Conservation (phyloP, 2,797 vertebrate species). For the Xerus rutilus region DNA sequence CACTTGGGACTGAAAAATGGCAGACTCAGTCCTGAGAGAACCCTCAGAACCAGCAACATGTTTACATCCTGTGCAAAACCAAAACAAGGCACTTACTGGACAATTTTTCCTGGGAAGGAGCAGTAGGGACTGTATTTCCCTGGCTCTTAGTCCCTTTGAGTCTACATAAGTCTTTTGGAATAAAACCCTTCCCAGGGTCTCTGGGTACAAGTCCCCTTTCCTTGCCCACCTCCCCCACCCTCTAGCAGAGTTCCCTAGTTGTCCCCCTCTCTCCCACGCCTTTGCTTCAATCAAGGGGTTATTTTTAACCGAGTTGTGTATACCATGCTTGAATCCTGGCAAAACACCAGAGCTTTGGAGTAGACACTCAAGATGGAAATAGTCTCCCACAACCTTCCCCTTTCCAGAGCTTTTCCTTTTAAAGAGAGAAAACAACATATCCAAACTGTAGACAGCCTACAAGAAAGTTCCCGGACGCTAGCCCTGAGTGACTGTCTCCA, state of each 20-base stretch:
- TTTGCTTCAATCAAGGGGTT: constrained; percentile 72
- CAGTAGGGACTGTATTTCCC: background rate
- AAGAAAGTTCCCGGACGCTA: constrained; percentile 34
- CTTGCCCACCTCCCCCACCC: constrained; percentile 26
- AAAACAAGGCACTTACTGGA: background rate
- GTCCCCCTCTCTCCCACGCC: constrained; percentile 69
- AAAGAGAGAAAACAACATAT: constrained; percentile 74
- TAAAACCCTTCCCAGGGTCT: constrained; percentile 75
- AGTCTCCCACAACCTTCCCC: constrained; percentile 70
- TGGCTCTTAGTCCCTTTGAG: constrained; percentile 32
- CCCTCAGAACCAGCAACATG: constrained; percentile 52
- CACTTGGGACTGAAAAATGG: constrained; percentile 53
- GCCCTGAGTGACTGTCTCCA: background rate
- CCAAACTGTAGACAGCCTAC: constrained; percentile 41
- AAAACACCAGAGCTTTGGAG: constrained; percentile 73
- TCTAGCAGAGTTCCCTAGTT: constrained; percentile 4
- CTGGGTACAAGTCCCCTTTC: constrained; percentile 40
- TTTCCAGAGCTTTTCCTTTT: constrained; percentile 77
- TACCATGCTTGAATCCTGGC: constrained; percentile 72
- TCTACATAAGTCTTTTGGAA: constrained; percentile 47
- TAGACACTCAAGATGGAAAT: constrained; percentile 76
- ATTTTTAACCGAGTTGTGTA: constrained; percentile 80
- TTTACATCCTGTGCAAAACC: background rate
- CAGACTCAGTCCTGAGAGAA: constrained; percentile 68
- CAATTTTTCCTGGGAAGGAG: constrained; percentile 27